phyloP scores from a whole-genome alignment of 2,888 invertebrate species.

The Acrobasis consociella region DNA sequence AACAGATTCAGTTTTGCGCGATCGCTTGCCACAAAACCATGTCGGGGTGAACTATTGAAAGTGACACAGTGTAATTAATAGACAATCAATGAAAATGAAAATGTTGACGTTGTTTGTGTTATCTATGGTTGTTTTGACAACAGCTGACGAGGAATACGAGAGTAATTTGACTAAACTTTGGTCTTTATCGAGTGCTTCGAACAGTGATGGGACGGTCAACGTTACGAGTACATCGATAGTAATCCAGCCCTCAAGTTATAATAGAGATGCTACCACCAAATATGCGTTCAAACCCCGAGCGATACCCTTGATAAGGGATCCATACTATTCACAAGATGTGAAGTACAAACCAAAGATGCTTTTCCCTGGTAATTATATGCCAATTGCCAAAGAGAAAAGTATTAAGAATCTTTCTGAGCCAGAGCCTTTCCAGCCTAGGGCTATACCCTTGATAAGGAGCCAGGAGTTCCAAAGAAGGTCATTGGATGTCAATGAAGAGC shows the following conservation, averaged over 20 bases:
- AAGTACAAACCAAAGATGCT: constrained; percentile 64
- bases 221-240: constrained; percentile 67
- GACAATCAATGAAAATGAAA: constrained; percentile 49
- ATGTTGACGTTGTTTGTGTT: constrained; percentile 57
- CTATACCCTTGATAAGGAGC: constrained; percentile 67
- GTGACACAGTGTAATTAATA: constrained; percentile 62
- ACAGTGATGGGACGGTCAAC: constrained; percentile 61
- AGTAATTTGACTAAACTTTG: constrained; percentile 66
- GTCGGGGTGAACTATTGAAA: constrained; percentile 59
- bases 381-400: constrained; percentile 78
- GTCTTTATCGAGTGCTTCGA: constrained; percentile 56
- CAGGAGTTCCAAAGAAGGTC: constrained; percentile 62
- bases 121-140: constrained; percentile 49
- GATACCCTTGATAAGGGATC: constrained; percentile 53
- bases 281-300: constrained; percentile 69
- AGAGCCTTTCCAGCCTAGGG: constrained; percentile 56
- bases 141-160: constrained; percentile 56
- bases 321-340: constrained; percentile 57
- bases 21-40: constrained; percentile 77
- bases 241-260: constrained; percentile 58
- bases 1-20: constrained; percentile 78
- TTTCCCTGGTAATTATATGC: constrained; percentile 77
- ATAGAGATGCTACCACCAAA: constrained; percentile 42
- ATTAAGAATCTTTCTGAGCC: constrained; percentile 45
- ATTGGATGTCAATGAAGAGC: constrained; percentile 56